Evolutionary conservation across 1,140 invertebrate genomes (phyloP), one percentile per base, ranked within the genome.

Genomic region (Drosophila fuyamai): DNA sequence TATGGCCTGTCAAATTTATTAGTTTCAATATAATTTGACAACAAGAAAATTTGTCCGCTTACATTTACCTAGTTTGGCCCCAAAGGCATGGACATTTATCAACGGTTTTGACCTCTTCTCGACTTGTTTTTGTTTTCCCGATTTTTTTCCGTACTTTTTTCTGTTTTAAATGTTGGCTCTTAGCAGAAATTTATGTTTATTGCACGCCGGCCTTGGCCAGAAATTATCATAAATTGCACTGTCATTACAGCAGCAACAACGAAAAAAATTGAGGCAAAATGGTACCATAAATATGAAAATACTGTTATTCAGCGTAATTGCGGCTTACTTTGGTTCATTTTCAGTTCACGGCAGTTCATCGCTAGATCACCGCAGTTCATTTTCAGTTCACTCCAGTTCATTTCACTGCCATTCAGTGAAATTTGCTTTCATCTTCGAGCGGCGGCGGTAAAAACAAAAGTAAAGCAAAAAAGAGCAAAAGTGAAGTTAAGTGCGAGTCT

Each of bases 11-110:
- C 83, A 89, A 86, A 86, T 86, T 86, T 86, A 86, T 86, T 86
- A 89, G 83, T 83, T 86, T 80, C 79, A 59, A 89, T 86, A 86
- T 88, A 83, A 88, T 89, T 86, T 86, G 84, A 86, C 83, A 89
- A 79, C 79, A 58, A 68, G 66, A 46, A 70, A 86, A 88, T 88
- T 79, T 86, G 75, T 79, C 63, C 76, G 66, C 71, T 63, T 75
- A 67, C 75, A 53, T 71, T 59, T 71, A 67, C 59, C 58, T 66
- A 57, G 27, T 38, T 47, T 38, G 43, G 38, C 35, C 35, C 46
- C 27, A 36, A 40, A 71, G 54, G 29, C 23, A n/a, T 12, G 27
- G 7, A 47, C 63, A 83, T 83, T 83, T 76, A 88, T 79, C 72
- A 72, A 53, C 16, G 50, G 1, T 44, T 62, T 62, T 29, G 73